These are phyloP conservation scores for Drosophila tripunctata DNA, from an alignment of 2,888 invertebrate species.

Conservation along the genomic window DNA sequence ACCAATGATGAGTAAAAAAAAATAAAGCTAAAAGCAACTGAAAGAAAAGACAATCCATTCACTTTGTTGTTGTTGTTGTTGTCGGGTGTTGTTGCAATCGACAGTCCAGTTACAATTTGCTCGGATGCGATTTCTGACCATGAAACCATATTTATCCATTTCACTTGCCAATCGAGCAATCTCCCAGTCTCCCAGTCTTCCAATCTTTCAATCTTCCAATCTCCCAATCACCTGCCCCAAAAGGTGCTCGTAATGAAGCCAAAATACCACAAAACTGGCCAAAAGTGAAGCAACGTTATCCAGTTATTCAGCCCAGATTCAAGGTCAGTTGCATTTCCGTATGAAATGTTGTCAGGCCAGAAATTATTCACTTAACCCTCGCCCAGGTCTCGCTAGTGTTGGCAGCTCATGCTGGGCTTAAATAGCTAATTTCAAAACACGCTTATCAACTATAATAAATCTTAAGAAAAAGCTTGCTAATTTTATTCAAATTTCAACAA, in stretches of 20 bases:
- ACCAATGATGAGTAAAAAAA: constrained; percentile 55
- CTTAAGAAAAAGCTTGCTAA: too few relatives aligned
- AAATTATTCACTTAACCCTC: background rate
- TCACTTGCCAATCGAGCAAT: constrained; percentile 69
- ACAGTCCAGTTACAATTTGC: constrained; percentile 7
- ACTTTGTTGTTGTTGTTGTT: constrained; percentile 23
- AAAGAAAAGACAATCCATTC: constrained; percentile 40
- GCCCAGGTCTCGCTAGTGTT: background rate
- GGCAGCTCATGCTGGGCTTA: background rate
- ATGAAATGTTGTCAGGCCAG: constrained; percentile 66
- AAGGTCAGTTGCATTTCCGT: constrained; percentile 77
- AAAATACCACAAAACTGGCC: background rate
- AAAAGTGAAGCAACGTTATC: constrained; percentile 19
- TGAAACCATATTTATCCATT: constrained; percentile 68
- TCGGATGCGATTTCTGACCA: constrained; percentile 56
- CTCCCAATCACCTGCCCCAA: constrained; percentile 39
- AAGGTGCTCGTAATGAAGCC: constrained; percentile 29
- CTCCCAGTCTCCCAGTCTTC: too few relatives aligned
- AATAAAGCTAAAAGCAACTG: constrained; percentile 25
- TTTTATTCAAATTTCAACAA: too few relatives aligned
- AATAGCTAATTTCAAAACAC: background rate
- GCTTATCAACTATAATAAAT: too few relatives aligned
- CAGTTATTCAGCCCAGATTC: constrained; percentile 66
- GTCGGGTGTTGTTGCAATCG: constrained; percentile 29
- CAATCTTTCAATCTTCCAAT: too few relatives aligned